Conservation (phyloP, 2,113 vertebrate species). For the Leucopsar rothschildi region DNA sequence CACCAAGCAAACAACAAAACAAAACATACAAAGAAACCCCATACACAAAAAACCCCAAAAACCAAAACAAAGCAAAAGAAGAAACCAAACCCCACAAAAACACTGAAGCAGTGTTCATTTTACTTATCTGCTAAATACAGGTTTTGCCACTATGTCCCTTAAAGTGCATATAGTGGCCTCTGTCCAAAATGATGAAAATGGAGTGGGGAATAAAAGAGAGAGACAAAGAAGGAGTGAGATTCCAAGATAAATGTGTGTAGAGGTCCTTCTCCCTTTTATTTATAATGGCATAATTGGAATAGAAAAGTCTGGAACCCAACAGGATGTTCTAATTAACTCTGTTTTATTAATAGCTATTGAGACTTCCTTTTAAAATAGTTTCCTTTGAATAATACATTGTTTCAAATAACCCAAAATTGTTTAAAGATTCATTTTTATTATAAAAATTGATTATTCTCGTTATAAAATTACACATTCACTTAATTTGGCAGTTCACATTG, state of each 20-base stretch:
- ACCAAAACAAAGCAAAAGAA: no score
- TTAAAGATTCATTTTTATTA: conserved; percentile 29
- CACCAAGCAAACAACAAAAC: not conserved
- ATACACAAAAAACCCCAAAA: no score
- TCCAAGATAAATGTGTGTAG: not conserved
- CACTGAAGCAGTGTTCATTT: not conserved
- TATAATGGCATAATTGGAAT: not conserved
- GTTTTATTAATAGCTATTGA: conserved; percentile 33
- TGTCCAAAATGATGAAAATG: not conserved
- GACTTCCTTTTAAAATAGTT: conserved; percentile 8
- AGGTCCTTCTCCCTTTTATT: not conserved
- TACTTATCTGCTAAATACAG: not conserved
- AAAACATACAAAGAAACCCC: not conserved
- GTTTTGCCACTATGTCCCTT: not conserved
- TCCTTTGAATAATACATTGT: conserved; percentile 51
- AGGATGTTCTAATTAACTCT: conserved; percentile 11
- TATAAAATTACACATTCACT: conserved; percentile 39
- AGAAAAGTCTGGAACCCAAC: not conserved
- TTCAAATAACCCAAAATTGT: conserved; percentile 39
- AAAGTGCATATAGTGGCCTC: not conserved
- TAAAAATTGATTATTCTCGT: conserved; percentile 51
- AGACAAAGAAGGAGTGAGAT: not conserved
- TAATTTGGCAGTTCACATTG: conserved; percentile 25
- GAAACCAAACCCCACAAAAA: not conserved
- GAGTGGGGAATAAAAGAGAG: not conserved